phyloP scores from a whole-genome alignment of 35 echinoderm and acorn worm species.

The Chiridota heheva region DNA sequence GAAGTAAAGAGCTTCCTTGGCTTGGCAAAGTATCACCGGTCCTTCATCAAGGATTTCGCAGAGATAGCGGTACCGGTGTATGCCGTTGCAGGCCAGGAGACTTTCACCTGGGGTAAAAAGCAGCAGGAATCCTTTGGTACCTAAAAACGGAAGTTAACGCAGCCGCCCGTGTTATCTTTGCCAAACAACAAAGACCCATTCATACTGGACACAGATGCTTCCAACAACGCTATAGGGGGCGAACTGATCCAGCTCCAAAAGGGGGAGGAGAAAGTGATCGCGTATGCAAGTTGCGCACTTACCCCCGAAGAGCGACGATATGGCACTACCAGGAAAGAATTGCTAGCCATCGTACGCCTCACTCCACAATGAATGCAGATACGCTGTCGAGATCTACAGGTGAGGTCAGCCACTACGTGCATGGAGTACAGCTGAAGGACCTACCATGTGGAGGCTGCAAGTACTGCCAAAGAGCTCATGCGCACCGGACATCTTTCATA shows the following conservation, averaged over 20 bases:
- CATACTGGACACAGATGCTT: constrained; percentile 21
- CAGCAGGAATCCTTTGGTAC: constrained; percentile 15
- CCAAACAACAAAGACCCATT: constrained; percentile 6
- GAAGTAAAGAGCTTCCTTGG: constrained; percentile 23
- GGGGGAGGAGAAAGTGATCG: constrained; percentile 6
- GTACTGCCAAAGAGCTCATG: constrained; percentile 44
- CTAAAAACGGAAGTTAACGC: not conserved
- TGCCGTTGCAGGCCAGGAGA: not conserved
- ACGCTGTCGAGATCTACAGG: not conserved
- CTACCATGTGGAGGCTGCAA: constrained; percentile 51
- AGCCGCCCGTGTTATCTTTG: constrained; percentile 3
- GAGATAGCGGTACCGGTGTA: constrained; percentile 27
- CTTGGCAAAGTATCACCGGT: constrained; percentile 47
- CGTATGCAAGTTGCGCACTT: constrained; percentile 18
- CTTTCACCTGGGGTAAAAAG: not conserved
- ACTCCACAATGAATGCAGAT: not conserved
- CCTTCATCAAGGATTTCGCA: constrained; percentile 46
- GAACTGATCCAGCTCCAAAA: constrained; percentile 29
- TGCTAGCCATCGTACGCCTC: not conserved
- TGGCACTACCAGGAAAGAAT: no score
- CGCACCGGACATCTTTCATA: constrained; percentile 37
- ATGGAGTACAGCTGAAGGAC: not conserved
- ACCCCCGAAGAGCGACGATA: constrained; percentile 1
- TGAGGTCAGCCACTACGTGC: constrained; percentile 19
- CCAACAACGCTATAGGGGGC: constrained; percentile 33